Evolutionary conservation across 2,113 vertebrate species (phyloP).

Genomic region (Callithrix jacchus): DNA sequence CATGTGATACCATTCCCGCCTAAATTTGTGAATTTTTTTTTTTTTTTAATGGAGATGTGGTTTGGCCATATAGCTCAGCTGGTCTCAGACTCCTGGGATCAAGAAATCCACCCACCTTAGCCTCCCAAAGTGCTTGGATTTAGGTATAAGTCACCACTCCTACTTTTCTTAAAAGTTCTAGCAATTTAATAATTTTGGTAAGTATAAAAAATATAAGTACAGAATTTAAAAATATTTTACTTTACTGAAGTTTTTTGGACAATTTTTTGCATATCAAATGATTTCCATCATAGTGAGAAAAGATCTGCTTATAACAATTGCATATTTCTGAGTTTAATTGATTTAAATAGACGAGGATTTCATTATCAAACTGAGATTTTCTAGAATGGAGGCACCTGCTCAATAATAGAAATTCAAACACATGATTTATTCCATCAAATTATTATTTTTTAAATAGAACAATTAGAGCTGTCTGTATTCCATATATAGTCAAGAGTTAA

Average conservation of each 20-base stretch:
- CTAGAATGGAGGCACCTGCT: background rate
- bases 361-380: background rate
- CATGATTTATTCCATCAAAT: background rate
- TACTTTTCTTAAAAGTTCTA: too few species aligned
- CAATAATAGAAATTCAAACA: background rate
- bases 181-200: background rate
- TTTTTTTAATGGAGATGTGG: too few species aligned
- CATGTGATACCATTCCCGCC: too few species aligned
- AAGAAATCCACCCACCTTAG: too few species aligned
- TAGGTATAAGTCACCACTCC: too few species aligned
- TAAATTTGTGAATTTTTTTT: too few species aligned
- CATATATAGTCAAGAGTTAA: background rate
- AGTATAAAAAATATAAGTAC: background rate
- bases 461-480: background rate
- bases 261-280: background rate
- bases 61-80: too few species aligned
- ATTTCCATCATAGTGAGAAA: background rate
- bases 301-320: background rate
- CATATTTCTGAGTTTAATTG: background rate
- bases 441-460: background rate
- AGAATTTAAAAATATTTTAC: background rate
- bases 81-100: too few species aligned
- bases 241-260: background rate
- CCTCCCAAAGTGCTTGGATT: too few species aligned
- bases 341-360: background rate